Conservation (phyloP, 2,113 vertebrate genomes). For the Pseudorasbora parva region DNA sequence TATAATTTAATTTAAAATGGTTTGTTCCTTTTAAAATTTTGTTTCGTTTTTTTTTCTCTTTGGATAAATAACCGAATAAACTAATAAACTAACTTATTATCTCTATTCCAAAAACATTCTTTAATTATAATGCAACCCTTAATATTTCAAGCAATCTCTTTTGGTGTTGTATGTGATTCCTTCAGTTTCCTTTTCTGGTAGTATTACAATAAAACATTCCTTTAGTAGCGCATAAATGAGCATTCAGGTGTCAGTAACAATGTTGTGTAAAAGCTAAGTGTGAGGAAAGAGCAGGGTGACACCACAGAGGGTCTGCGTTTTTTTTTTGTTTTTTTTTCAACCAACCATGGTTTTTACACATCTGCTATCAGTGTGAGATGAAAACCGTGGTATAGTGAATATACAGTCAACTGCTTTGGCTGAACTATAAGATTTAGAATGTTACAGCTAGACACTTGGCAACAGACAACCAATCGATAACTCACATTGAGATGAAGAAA, state of each 20-base stretch:
- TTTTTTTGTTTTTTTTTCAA: too few species aligned
- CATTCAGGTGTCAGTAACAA: not conserved
- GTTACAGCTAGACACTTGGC: too few species aligned
- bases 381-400: conserved; percentile 20
- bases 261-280: not conserved
- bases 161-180: not conserved
- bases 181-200: not conserved
- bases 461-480: too few species aligned
- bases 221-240: not conserved
- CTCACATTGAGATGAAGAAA: too few species aligned
- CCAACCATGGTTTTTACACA: conserved; percentile 44
- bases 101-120: too few species aligned
- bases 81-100: too few species aligned
- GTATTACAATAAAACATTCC: not conserved
- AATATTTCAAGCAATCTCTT: not conserved
- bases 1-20: too few species aligned
- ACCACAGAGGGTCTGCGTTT: conserved; percentile 49
- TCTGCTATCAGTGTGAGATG: not conserved
- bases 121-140: not conserved
- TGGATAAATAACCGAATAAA: too few species aligned
- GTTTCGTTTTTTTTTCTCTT: too few species aligned
- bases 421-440: conserved; percentile 30
- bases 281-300: not conserved
- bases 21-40: too few species aligned
- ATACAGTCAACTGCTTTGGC: not conserved